These are phyloP conservation scores for Mormyrops boulengeri DNA, from an alignment of 2,797 vertebrate species.

Conservation along the genomic window DNA sequence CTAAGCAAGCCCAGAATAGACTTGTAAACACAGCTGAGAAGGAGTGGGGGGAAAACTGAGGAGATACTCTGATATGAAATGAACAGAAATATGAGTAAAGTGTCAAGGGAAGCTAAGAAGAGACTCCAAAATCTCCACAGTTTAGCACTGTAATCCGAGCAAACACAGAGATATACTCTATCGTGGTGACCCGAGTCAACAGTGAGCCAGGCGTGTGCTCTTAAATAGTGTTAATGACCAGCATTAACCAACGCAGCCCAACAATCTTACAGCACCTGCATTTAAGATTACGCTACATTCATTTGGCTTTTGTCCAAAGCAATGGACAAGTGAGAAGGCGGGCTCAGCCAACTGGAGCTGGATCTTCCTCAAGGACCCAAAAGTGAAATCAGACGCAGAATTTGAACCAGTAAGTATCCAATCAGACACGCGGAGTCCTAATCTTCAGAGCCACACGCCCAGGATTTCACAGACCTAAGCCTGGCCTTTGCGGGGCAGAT, in stretches of 20 bases:
- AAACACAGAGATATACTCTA: neutral
- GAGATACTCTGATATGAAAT: neutral
- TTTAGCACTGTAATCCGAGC: neutral
- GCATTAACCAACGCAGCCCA: neutral
- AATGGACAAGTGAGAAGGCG: neutral
- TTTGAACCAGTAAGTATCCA: neutral
- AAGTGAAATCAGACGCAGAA: neutral
- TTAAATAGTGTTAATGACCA: neutral
- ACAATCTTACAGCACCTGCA: neutral
- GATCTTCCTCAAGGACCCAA: neutral
- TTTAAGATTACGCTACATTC: neutral
- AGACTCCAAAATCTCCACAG: neutral
- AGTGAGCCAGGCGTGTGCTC: neutral
- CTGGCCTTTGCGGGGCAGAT: conserved; percentile 5
- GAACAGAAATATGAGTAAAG: conserved; percentile 2
- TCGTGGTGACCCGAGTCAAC: neutral
- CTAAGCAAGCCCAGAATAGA: neutral
- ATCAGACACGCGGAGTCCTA: neutral
- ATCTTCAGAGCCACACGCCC: neutral
- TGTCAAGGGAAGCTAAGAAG: neutral
- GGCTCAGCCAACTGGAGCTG: conserved; percentile 3
- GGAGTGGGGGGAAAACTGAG: neutral
- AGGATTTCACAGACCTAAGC: neutral
- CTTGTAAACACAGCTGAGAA: neutral
- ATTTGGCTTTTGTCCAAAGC: neutral